Evolutionary conservation across 2,113 vertebrate genomes (phyloP).

Genomic region (Chitala chitala): DNA sequence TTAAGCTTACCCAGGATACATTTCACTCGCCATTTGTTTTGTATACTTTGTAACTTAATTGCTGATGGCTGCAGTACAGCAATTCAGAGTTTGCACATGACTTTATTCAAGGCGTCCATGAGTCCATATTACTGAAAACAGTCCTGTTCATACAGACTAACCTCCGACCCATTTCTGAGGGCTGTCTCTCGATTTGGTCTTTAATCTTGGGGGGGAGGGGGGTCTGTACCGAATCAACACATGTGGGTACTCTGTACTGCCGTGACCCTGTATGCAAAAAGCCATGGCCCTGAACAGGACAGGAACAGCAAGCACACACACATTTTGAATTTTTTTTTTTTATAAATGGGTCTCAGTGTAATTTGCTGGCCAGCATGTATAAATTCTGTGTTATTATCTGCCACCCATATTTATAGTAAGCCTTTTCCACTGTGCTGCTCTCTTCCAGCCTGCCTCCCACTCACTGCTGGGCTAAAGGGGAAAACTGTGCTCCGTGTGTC

Average conservation of each 20-base stretch:
- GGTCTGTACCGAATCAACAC: too few relatives aligned
- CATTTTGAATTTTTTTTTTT: background rate
- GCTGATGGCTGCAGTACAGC: background rate
- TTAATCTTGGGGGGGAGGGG: too few relatives aligned
- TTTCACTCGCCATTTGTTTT: constrained; percentile 1
- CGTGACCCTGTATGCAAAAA: too few relatives aligned
- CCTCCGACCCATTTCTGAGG: too few relatives aligned
- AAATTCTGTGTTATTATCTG: background rate
- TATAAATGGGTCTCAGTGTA: background rate
- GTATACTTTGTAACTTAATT: constrained; percentile 5
- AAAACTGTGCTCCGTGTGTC: constrained; percentile 32
- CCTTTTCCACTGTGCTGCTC: background rate
- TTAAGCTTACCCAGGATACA: too few relatives aligned
- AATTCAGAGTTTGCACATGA: background rate
- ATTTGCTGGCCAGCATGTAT: background rate
- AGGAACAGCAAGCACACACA: background rate
- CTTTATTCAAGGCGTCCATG: constrained; percentile 18
- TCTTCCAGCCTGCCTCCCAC: background rate
- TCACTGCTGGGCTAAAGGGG: background rate
- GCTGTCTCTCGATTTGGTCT: too few relatives aligned
- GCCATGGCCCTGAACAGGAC: constrained; percentile 10
- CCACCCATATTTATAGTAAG: background rate
- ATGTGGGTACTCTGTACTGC: too few relatives aligned
- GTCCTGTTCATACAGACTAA: background rate
- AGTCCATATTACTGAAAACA: background rate